phyloP scores from a whole-genome alignment of 2,888 invertebrate genomes.

The Oscheius sp. region DNA sequence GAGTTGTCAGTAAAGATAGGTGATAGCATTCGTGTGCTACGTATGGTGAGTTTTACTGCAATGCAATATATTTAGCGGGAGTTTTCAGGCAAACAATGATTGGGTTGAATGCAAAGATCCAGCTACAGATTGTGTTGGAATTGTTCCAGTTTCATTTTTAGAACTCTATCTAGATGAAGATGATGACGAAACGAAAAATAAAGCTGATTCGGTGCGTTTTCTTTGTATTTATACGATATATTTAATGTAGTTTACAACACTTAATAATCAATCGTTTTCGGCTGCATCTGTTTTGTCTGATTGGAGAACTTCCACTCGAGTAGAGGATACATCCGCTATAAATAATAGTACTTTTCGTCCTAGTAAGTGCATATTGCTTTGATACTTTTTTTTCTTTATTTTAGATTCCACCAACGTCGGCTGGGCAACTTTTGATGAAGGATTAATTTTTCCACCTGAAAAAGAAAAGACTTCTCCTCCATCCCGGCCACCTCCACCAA shows the following conservation, averaged over 20 bases:
- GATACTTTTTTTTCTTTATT: not conserved
- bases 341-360: not conserved
- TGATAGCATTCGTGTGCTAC: slow-evolving; percentile 58
- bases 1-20: slow-evolving; percentile 58
- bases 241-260: slow-evolving; percentile 30
- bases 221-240: not conserved
- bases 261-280: slow-evolving; percentile 26
- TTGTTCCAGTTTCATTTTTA: slow-evolving; percentile 60
- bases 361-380: not conserved
- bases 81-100: slow-evolving; percentile 55
- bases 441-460: slow-evolving; percentile 40
- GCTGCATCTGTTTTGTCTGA: slow-evolving; percentile 15
- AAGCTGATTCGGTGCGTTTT: too few species aligned
- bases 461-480: slow-evolving; percentile 40
- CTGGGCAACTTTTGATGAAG: slow-evolving; percentile 53
- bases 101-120: slow-evolving; percentile 65
- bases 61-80: not conserved
- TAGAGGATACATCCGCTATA: not conserved
- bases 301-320: slow-evolving; percentile 29
- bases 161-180: slow-evolving; percentile 64
- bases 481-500: slow-evolving; percentile 52
- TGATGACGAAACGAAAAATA: slow-evolving; percentile 27
- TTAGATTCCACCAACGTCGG: slow-evolving; percentile 11
- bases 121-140: slow-evolving; percentile 53
- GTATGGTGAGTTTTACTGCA: slow-evolving; percentile 33